phyloP scores from a whole-genome alignment of 2,113 vertebrate genomes.

The Cyprinus carpio region DNA sequence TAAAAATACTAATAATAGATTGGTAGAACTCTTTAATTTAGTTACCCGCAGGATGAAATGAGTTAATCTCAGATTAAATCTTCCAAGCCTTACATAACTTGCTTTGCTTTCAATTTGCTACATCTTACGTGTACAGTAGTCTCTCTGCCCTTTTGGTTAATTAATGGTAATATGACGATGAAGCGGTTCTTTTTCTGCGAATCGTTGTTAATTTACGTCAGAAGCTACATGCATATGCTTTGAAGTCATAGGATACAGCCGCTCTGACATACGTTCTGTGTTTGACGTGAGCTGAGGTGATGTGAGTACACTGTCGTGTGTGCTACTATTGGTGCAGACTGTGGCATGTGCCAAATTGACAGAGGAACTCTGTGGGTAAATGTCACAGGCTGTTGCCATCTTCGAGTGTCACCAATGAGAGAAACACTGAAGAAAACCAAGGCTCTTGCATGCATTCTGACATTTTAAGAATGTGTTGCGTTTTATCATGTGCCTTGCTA shows the following conservation, averaged over 20 bases:
- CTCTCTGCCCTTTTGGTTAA: neutral
- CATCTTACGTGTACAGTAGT: neutral
- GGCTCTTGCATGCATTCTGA: neutral
- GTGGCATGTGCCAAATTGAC: slow-evolving; percentile 27
- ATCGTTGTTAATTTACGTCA: neutral
- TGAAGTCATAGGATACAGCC: neutral
- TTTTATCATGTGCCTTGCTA: neutral
- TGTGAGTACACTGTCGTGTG: neutral
- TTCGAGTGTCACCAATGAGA: neutral
- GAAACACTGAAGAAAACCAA: neutral
- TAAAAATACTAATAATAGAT: neutral
- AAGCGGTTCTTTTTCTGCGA: neutral
- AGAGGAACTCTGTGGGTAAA: slow-evolving; percentile 33
- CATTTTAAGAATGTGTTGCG: neutral
- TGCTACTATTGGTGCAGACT: neutral
- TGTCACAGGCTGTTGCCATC: neutral
- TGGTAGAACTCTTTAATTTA: neutral
- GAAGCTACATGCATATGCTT: neutral
- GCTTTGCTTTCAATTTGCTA: neutral
- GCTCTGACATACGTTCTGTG: neutral
- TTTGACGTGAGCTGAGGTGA: neutral
- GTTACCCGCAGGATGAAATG: neutral
- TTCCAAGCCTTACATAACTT: neutral
- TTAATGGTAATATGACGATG: neutral
- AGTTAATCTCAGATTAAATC: neutral